A percentile compares a stretch with the other conserved stretches of the same genome.
These are phyloP conservation scores for Quadroppia sp. DNA, from an alignment of 2,888 invertebrate species.

Conservation along the genomic window DNA sequence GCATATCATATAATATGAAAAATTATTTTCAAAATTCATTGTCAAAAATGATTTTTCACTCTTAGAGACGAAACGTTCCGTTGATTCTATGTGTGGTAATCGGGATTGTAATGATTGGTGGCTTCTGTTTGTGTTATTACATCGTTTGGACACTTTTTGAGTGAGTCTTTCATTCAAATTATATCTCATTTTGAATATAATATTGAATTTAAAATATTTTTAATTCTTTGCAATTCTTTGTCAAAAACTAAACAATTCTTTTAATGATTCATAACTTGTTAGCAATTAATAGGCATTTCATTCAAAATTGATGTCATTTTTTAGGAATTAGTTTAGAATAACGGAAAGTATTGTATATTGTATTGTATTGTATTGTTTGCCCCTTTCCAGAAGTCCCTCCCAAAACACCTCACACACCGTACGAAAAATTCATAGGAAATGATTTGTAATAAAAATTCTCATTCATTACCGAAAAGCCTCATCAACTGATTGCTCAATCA, in stretches of 20 bases:
- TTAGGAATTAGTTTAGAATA: no score
- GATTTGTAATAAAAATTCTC: slow-evolving; percentile 18
- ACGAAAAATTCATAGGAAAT: neutral
- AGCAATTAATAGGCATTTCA: neutral
- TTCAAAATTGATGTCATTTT: neutral
- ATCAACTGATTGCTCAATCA: slow-evolving; percentile 34
- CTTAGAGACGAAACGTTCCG: slow-evolving; percentile 66
- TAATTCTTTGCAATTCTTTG: neutral
- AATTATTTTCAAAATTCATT: neutral
- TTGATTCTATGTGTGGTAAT: slow-evolving; percentile 74
- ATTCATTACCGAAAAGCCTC: slow-evolving; percentile 32
- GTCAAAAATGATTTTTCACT: neutral
- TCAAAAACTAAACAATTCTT: neutral
- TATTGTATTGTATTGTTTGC: slow-evolving; percentile 17
- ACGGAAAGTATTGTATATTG: neutral
- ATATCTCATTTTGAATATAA: no score
- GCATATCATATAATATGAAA: no score
- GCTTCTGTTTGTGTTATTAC: slow-evolving; percentile 83
- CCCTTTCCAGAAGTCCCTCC: slow-evolving; percentile 15
- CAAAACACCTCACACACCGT: slow-evolving; percentile 21
- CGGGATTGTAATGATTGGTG: slow-evolving; percentile 72
- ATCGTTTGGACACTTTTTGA: slow-evolving; percentile 87
- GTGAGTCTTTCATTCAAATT: slow-evolving; percentile 63
- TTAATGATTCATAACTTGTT: neutral
- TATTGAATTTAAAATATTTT: no score